These are phyloP conservation scores for Chloropsis hardwickii DNA, from an alignment of 2,113 vertebrate species.

Conservation along the genomic window DNA sequence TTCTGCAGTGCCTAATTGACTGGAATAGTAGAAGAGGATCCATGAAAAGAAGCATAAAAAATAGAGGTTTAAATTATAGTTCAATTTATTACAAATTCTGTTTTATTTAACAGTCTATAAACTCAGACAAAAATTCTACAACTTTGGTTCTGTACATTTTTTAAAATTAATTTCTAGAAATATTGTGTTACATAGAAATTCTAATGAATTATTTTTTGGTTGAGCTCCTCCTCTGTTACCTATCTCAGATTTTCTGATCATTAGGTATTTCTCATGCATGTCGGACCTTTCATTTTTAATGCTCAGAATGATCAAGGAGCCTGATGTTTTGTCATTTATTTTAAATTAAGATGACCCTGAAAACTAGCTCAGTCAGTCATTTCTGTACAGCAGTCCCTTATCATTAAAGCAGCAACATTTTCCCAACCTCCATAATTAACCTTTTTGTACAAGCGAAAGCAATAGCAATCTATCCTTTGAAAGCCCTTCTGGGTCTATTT, in stretches of 20 bases:
- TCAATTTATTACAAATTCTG: neutral
- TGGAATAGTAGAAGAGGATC: neutral
- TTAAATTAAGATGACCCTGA: constrained; percentile 56
- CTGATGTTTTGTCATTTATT: constrained; percentile 62
- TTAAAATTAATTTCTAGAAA: neutral
- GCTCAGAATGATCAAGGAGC: constrained; percentile 29
- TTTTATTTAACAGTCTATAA: constrained; percentile 13
- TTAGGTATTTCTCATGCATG: constrained; percentile 56
- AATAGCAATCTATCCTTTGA: constrained; percentile 46
- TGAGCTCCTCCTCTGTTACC: constrained; percentile 22
- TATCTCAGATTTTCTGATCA: constrained; percentile 33
- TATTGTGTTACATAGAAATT: neutral
- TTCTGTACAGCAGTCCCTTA: constrained; percentile 24
- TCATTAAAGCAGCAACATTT: constrained; percentile 54
- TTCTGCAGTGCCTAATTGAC: neutral
- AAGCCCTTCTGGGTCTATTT: constrained; percentile 54
- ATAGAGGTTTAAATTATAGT: neutral
- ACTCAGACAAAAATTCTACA: neutral
- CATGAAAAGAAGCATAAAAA: neutral
- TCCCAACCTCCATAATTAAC: constrained; percentile 51
- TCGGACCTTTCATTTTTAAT: constrained; percentile 34
- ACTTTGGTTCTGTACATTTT: neutral
- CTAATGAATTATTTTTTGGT: constrained; percentile 21
- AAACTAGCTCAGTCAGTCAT: constrained; percentile 52
- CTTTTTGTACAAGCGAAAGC: constrained; percentile 39